Evolutionary conservation across 2,888 invertebrate species (phyloP).

Genomic region (Acholoe squamosa): DNA sequence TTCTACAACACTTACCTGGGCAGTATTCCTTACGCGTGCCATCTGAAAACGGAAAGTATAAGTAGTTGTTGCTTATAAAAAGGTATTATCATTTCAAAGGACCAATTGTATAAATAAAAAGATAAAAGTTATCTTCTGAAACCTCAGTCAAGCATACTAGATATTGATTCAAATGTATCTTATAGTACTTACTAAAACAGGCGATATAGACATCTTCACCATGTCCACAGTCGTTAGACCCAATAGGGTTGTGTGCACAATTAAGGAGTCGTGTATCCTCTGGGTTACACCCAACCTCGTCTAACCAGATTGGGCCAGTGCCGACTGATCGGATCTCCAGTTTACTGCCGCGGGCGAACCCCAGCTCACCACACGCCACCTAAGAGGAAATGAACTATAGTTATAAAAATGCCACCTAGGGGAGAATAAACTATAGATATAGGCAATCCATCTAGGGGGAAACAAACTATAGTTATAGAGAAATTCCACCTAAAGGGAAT

Average conservation of each 20-base stretch:
- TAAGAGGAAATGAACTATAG: too few relatives aligned
- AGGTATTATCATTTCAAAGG: too few relatives aligned
- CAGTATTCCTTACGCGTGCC: neutral
- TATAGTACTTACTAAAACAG: conserved; percentile 30
- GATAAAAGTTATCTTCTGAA: too few relatives aligned
- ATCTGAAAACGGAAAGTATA: neutral
- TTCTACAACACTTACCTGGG: neutral
- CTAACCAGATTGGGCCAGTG: neutral
- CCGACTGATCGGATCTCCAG: conserved; percentile 69
- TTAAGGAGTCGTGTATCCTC: neutral
- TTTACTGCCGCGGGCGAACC: neutral
- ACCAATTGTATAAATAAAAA: too few relatives aligned
- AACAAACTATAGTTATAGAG: too few relatives aligned
- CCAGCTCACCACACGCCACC: conserved; percentile 18
- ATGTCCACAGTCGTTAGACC: conserved; percentile 30
- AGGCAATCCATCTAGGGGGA: too few relatives aligned
- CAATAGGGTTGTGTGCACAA: neutral
- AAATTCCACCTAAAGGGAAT: too few relatives aligned
- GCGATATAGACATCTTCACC: conserved; percentile 19
- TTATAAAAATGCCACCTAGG: too few relatives aligned
- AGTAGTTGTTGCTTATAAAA: too few relatives aligned
- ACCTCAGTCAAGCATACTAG: too few relatives aligned
- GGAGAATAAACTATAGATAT: too few relatives aligned
- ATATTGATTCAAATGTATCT: too few relatives aligned
- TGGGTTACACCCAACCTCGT: conserved; percentile 5